Evolutionary conservation across 2,797 vertebrate genomes (phyloP).

Genomic region (Eospalax fontanierii): DNA sequence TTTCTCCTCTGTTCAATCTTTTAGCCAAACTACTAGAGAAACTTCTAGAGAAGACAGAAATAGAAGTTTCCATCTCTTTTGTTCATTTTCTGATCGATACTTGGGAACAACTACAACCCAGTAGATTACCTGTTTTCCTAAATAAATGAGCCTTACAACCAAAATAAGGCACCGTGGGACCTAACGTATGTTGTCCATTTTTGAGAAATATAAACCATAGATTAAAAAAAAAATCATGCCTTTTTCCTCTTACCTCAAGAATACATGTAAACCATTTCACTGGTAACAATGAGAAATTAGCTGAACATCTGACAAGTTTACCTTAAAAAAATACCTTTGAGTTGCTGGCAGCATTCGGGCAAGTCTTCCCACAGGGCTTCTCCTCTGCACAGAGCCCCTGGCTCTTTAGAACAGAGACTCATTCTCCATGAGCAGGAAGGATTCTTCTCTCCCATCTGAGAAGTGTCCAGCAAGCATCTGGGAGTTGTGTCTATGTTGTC

Average conservation of each 20-base stretch:
- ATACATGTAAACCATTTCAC: background rate
- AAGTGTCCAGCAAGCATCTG: slow-evolving; percentile 57
- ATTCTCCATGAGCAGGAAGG: slow-evolving; percentile 39
- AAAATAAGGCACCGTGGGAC: background rate
- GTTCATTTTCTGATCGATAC: background rate
- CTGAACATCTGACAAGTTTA: background rate
- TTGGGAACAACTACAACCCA: slow-evolving; percentile 9
- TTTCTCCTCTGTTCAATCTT: background rate
- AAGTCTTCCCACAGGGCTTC: slow-evolving; percentile 76
- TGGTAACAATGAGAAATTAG: background rate
- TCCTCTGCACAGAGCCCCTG: slow-evolving; percentile 68
- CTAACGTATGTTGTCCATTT: background rate
- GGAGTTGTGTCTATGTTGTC: slow-evolving; percentile 66
- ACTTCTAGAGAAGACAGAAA: background rate
- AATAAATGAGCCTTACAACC: background rate
- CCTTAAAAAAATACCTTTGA: slow-evolving; percentile 81
- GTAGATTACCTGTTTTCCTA: background rate
- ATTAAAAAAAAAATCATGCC: background rate
- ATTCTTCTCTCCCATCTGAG: background rate
- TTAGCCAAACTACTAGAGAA: background rate
- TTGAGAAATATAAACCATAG: background rate
- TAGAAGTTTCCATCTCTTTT: background rate
- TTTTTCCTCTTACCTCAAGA: background rate
- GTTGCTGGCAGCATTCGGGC: slow-evolving; percentile 61
- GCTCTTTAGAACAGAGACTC: slow-evolving; percentile 30